Conservation (phyloP, 2,797 vertebrate genomes). For the Diplodus sargus region DNA sequence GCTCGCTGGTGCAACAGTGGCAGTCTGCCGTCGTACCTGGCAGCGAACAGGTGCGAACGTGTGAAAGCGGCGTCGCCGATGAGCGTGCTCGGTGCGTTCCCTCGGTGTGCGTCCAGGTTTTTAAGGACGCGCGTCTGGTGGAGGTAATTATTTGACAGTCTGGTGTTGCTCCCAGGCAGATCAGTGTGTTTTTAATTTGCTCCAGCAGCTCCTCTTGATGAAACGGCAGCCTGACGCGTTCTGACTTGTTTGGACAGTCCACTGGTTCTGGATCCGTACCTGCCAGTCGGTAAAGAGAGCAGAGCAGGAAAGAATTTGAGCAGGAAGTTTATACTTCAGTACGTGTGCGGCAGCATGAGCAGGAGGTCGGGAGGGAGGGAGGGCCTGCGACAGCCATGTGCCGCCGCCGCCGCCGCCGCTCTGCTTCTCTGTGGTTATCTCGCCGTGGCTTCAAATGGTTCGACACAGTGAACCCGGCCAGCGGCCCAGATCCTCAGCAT, state of each 20-base stretch:
- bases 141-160: slow-evolving; percentile 7
- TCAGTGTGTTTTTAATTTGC: background rate
- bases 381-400: background rate
- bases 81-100: slow-evolving; percentile 26
- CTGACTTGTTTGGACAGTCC: slow-evolving; percentile 2
- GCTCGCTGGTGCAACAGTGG: slow-evolving; percentile 19
- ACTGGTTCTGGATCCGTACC: background rate
- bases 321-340: slow-evolving; percentile 8
- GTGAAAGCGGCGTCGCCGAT: slow-evolving; percentile 17
- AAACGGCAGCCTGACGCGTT: slow-evolving; percentile 2
- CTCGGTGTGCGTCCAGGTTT: background rate
- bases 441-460: slow-evolving; percentile 10
- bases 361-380: background rate
- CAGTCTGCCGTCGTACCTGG: slow-evolving; percentile 24
- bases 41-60: slow-evolving; percentile 40
- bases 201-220: background rate
- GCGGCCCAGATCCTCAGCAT: slow-evolving; percentile 9
- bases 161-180: background rate
- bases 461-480: background rate
- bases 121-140: slow-evolving; percentile 5
- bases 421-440: slow-evolving; percentile 5
- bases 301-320: slow-evolving; percentile 9
- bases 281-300: slow-evolving; percentile 8
- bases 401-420: background rate
- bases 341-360: background rate